A percentile compares a stretch with the other conserved stretches of the same genome.
phyloP scores from a whole-genome alignment of 2,888 invertebrate species.

The Ptychoptera albimana region DNA sequence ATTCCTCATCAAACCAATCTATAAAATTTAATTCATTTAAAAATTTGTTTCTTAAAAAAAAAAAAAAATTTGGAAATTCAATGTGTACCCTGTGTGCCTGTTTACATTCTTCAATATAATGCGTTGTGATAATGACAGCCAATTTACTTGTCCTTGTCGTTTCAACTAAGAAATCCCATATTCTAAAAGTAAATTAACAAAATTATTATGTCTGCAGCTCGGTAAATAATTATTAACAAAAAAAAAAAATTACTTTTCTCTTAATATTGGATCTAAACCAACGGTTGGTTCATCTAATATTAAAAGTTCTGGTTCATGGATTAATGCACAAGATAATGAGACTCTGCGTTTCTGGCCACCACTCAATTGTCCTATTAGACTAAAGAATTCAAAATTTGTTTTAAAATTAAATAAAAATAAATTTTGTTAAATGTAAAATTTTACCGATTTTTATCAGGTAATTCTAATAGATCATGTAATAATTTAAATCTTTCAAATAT shows the following conservation, averaged over 20 bases:
- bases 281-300: slow-evolving; percentile 90
- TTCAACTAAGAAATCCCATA: slow-evolving; percentile 72
- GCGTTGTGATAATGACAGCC: slow-evolving; percentile 83
- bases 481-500: slow-evolving; percentile 51
- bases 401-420: no score
- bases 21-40: slow-evolving; percentile 8
- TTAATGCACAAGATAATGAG: slow-evolving; percentile 74
- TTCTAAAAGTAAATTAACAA: slow-evolving; percentile 54
- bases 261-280: slow-evolving; percentile 78
- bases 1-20: slow-evolving; percentile 83
- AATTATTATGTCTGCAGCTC: no score
- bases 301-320: slow-evolving; percentile 75
- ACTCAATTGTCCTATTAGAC: slow-evolving; percentile 43
- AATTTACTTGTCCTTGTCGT: slow-evolving; percentile 51
- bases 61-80: not conserved
- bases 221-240: not conserved
- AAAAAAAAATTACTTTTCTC: slow-evolving; percentile 53
- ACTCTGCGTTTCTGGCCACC: slow-evolving; percentile 85
- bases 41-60: not conserved
- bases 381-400: no score
- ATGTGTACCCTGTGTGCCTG: slow-evolving; percentile 52
- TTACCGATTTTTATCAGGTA: slow-evolving; percentile 50
- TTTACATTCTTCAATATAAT: slow-evolving; percentile 86
- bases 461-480: slow-evolving; percentile 53
- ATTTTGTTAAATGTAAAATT: slow-evolving; percentile 22